Percentiles rank a stretch among this genome's conserved stretches.
phyloP scores from a whole-genome alignment of 2,888 invertebrate genomes.

The Synergus laeviventris region DNA sequence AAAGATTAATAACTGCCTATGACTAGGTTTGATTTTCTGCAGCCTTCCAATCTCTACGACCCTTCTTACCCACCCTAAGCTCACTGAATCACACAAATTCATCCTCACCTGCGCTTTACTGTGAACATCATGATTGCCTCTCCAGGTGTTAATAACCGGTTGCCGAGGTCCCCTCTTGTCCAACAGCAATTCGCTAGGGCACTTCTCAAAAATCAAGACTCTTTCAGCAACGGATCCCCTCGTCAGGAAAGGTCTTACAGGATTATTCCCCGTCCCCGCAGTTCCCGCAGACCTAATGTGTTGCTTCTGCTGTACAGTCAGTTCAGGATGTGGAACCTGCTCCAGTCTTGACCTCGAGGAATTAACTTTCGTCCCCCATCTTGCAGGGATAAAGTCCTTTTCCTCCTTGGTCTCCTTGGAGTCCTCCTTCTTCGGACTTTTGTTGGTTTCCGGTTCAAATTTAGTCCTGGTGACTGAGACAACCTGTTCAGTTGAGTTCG shows the following conservation, averaged over 20 bases:
- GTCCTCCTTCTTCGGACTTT: conserved; percentile 50
- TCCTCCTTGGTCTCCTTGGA: conserved; percentile 62
- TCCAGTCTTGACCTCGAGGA: conserved; percentile 69
- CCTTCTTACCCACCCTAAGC: too few relatives aligned
- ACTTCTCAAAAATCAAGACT: conserved; percentile 93
- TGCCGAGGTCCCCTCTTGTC: conserved; percentile 82
- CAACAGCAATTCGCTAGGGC: conserved; percentile 87
- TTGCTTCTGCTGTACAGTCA: conserved; percentile 80
- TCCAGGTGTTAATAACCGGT: conserved; percentile 77
- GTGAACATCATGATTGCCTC: conserved; percentile 74
- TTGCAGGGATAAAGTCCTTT: conserved; percentile 64
- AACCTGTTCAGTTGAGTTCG: conserved; percentile 54
- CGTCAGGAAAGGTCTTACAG: conserved; percentile 90
- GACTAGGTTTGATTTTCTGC: too few relatives aligned
- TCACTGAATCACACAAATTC: too few relatives aligned
- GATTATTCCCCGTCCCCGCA: conserved; percentile 78
- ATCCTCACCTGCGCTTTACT: conserved; percentile 76
- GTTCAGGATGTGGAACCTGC: conserved; percentile 82
- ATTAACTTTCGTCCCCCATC: conserved; percentile 75
- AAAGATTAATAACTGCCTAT: too few relatives aligned
- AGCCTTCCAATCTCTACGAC: too few relatives aligned
- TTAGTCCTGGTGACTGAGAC: conserved; percentile 67
- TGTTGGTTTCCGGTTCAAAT: conserved; percentile 61
- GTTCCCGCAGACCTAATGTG: conserved; percentile 76
- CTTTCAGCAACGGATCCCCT: conserved; percentile 94